Evolutionary conservation across 2,113 vertebrate species (phyloP), one percentile per base, ranked within the genome.

Genomic region (Chiloscyllium plagiosum): DNA sequence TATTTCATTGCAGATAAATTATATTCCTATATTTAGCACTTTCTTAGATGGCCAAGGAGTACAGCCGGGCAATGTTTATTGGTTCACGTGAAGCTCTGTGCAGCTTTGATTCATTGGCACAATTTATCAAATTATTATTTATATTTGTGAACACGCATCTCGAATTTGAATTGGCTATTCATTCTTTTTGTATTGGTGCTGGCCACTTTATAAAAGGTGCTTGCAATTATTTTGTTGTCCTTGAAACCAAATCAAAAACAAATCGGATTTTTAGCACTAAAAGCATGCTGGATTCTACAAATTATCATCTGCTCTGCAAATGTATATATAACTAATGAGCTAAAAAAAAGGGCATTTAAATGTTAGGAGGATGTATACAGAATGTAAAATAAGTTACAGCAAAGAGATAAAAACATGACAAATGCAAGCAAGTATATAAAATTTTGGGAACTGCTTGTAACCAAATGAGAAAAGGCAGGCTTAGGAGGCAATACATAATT

Each of bases 1-100:
- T 92, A 92, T 47, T 83, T 83, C 10, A 92, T 61, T 65, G 65
- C 29, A 92, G 52, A 20, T 92, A n/a, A 89, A 61, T 92, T 92
- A 65, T 15, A 65, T n/a, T 65, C 87, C 33, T 33, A 92, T 92
- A 6, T 92, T 92, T 61, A 92, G 15, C 33, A 65, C 56, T 65
- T 92, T 19, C 42, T 33, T 92, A 29, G 26, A 10, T 19, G 15
- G 87, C 15, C 29, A 92, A 92, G 29, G 1, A 92, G 4, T 61
- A 33, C 33, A 65, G 61, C 26, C 15, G 65, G 56, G 29, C 86
- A 89, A 29, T 89, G 86, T 52, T 24, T 29, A 89, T 1, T 33
- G 56, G 52, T 33, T 83, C 80, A 42, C 17, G 42, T 83, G 80
- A 83, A 83, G 19, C 19, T 83, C 17, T 83, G 37, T 3, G 15